Evolutionary conservation across 2,113 vertebrate genomes (phyloP).

Genomic region (Platysternon megacephalum): DNA sequence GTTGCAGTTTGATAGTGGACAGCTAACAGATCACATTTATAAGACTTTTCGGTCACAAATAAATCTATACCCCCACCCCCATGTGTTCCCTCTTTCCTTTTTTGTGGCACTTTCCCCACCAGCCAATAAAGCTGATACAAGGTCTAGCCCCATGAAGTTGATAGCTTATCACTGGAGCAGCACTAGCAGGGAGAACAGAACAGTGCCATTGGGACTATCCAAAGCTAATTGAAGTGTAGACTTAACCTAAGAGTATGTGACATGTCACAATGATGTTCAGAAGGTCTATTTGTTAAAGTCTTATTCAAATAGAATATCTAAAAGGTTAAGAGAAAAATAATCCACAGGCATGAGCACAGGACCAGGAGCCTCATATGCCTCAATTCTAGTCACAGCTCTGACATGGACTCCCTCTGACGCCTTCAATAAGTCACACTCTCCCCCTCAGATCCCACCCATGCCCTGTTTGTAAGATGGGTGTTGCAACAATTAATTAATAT

Average conservation of each 20-base stretch:
- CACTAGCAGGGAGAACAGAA: not conserved
- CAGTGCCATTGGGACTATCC: not conserved
- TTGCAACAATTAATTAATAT: no score
- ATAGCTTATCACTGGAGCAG: not conserved
- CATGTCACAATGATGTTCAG: no score
- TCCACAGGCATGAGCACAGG: not conserved
- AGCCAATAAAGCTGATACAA: not conserved
- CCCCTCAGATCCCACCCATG: no score
- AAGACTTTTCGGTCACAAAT: not conserved
- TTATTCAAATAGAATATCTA: not conserved
- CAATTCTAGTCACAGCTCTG: no score
- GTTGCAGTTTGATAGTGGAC: not conserved
- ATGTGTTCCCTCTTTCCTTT: not conserved
- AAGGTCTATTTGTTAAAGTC: not conserved
- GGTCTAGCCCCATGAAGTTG: not conserved
- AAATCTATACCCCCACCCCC: not conserved
- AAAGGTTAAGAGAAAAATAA: not conserved
- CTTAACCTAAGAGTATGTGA: not conserved
- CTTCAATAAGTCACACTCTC: no score
- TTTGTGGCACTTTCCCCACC: not conserved
- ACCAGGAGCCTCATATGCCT: no score
- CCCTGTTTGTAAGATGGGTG: no score
- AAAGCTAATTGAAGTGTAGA: not conserved
- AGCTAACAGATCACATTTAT: not conserved
- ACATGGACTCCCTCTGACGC: no score